Evolutionary conservation across 2,888 invertebrate genomes (phyloP).

Genomic region (Blera fallax): DNA sequence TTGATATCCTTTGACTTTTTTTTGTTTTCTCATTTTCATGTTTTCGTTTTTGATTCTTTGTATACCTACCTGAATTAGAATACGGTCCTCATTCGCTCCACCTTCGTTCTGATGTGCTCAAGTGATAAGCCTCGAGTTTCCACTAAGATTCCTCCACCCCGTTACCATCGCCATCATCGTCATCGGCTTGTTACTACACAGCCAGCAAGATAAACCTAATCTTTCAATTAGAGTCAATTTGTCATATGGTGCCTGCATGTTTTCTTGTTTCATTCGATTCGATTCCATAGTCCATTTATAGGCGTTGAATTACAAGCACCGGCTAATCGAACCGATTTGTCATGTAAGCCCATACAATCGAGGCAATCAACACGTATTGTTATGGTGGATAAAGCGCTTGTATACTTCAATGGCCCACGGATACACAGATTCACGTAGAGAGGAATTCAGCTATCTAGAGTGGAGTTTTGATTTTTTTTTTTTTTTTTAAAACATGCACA

Average conservation of each 20-base stretch:
- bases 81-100: not conserved
- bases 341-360: constrained; percentile 75
- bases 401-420: constrained; percentile 25
- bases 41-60: not conserved
- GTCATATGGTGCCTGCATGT: constrained; percentile 77
- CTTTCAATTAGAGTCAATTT: constrained; percentile 82
- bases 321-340: constrained; percentile 82
- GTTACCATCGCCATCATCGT: not conserved
- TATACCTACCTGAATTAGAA: constrained; percentile 9
- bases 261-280: constrained; percentile 72
- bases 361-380: constrained; percentile 81
- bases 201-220: constrained; percentile 77
- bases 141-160: not conserved
- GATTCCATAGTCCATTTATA: constrained; percentile 81
- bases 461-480: not conserved
- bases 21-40: not conserved
- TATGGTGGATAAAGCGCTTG: constrained; percentile 24
- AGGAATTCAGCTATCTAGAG: constrained; percentile 21
- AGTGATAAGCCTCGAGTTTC: constrained; percentile 11
- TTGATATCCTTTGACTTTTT: constrained; percentile 10
- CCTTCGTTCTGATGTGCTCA: not conserved
- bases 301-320: constrained; percentile 82
- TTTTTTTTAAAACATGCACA: constrained; percentile 2
- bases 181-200: not conserved
- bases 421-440: not conserved